Percentiles rank a stretch among this genome's conserved stretches.
Conservation (phyloP, 2,888 invertebrate species). For the Eristalis pertinax region DNA sequence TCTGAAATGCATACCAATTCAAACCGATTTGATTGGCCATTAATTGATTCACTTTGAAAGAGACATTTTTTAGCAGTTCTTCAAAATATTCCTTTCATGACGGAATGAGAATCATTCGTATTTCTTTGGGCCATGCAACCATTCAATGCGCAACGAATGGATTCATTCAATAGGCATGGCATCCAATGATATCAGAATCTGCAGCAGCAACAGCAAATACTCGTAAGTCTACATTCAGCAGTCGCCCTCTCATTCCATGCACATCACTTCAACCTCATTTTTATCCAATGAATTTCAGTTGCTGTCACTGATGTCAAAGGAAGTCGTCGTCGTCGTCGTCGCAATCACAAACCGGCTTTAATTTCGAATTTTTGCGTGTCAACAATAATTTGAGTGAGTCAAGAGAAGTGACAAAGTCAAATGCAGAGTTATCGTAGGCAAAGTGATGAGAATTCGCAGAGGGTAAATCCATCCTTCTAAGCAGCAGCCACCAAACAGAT, state of each 20-base stretch:
- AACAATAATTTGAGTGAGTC: conserved; percentile 67
- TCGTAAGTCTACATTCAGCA: neutral
- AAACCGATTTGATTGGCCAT: too few relatives aligned
- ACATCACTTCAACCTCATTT: neutral
- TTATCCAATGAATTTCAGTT: conserved; percentile 11
- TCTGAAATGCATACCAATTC: too few relatives aligned
- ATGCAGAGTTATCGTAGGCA: conserved; percentile 53
- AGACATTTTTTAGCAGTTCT: too few relatives aligned
- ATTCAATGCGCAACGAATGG: too few relatives aligned
- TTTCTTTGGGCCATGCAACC: too few relatives aligned
- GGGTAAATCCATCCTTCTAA: conserved; percentile 1
- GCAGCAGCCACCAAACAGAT: conserved; percentile 4
- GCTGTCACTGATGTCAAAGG: conserved; percentile 45
- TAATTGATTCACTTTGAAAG: too few relatives aligned
- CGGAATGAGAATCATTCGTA: too few relatives aligned
- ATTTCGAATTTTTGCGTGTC: conserved; percentile 60
- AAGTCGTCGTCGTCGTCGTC: neutral
- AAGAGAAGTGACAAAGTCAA: conserved; percentile 62
- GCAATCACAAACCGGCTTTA: conserved; percentile 40
- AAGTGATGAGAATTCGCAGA: conserved; percentile 45
- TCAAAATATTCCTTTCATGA: too few relatives aligned
- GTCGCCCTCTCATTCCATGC: neutral
- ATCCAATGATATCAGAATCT: neutral
- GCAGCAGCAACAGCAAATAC: conserved; percentile 2
- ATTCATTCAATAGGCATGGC: too few relatives aligned